Percentiles rank a stretch among this genome's conserved stretches.
These are phyloP conservation scores for Platalea minor DNA, from an alignment of 2,797 vertebrate species.

Conservation along the genomic window DNA sequence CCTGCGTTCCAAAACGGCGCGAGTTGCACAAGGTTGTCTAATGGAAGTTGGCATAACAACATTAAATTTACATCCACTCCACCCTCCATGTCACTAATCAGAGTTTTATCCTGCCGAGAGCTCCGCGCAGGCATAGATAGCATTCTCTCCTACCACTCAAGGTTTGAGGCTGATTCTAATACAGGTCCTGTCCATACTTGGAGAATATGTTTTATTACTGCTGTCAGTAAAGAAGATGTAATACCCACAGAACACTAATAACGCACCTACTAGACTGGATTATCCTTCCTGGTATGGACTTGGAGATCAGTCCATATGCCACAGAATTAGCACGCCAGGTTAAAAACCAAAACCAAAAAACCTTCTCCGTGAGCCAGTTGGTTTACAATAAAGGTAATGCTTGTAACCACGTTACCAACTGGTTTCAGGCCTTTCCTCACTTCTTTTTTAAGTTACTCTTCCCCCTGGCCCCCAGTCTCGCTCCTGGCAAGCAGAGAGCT, in stretches of 20 bases:
- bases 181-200: background rate
- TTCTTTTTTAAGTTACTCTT: background rate
- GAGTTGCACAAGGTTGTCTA: background rate
- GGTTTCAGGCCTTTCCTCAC: slow-evolving; percentile 8
- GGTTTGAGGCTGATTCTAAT: background rate
- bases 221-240: background rate
- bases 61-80: slow-evolving; percentile 10
- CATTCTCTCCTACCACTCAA: background rate
- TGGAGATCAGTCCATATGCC: background rate
- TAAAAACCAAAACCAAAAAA: background rate
- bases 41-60: background rate
- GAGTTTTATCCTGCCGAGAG: background rate
- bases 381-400: background rate
- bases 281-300: background rate
- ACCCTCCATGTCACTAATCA: background rate
- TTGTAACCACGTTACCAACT: background rate
- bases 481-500: background rate
- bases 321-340: background rate
- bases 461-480: background rate
- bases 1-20: background rate
- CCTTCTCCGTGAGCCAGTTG: background rate
- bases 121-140: background rate
- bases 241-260: background rate
- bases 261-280: background rate
- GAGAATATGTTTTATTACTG: background rate